A percentile compares a stretch with the other conserved stretches of the same genome.
phyloP scores from a whole-genome alignment of 2,113 vertebrate species.

The Plecturocebus donacophilus region DNA sequence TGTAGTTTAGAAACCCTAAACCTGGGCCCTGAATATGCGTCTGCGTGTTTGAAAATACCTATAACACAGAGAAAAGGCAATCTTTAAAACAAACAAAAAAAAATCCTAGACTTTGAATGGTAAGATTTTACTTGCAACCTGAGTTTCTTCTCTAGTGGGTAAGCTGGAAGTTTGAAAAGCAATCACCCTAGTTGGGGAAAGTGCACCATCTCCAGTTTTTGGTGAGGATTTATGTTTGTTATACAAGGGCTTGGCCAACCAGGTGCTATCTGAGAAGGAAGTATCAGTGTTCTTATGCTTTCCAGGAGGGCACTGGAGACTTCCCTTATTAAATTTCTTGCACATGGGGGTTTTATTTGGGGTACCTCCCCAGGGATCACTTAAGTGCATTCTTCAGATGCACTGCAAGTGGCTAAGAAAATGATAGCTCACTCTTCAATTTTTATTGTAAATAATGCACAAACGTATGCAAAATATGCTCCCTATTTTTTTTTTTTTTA shows the following conservation, averaged over 20 bases:
- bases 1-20: not conserved
- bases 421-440: not conserved
- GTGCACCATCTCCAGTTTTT: not conserved
- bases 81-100: not conserved
- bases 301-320: conserved; percentile 31
- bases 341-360: not conserved
- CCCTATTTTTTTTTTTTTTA: not conserved
- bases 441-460: not conserved
- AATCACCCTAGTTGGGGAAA: not conserved
- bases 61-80: not conserved
- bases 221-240: not conserved
- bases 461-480: not conserved
- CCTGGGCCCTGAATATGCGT: not conserved
- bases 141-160: not conserved
- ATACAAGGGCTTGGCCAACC: not conserved
- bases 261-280: conserved; percentile 25
- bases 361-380: not conserved
- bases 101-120: not conserved
- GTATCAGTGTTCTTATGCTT: not conserved
- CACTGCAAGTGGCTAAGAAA: not conserved
- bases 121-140: not conserved
- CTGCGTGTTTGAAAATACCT: not conserved
- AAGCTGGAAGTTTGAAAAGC: not conserved
- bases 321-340: not conserved
- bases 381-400: not conserved